Percentiles rank a stretch among this genome's conserved stretches.
Conservation (phyloP, 2,888 invertebrate species). For the Cerastis rubricosa region DNA sequence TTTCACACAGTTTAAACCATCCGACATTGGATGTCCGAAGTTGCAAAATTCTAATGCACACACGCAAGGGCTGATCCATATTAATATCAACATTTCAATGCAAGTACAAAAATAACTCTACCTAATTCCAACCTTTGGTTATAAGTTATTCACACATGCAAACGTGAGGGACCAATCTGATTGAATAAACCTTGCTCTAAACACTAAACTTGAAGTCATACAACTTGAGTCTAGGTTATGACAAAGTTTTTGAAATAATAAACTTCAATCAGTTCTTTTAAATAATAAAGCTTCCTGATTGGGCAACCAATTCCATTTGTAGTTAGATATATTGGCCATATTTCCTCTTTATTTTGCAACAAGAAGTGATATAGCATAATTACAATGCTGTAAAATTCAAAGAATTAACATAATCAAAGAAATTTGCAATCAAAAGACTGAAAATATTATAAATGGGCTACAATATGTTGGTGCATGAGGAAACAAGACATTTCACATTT, state of each 20-base stretch:
- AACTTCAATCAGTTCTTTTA: background rate
- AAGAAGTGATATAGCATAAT: conserved; percentile 9
- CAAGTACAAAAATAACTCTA: too few species aligned
- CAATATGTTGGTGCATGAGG: conserved; percentile 10
- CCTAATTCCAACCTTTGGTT: too few species aligned
- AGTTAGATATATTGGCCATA: background rate
- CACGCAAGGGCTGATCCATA: too few species aligned
- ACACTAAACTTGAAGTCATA: conserved; percentile 22
- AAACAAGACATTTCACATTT: conserved; percentile 3
- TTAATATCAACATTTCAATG: too few species aligned
- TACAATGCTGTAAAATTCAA: background rate
- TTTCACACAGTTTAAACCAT: too few species aligned
- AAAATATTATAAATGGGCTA: background rate
- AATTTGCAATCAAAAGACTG: background rate
- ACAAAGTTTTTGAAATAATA: conserved; percentile 2
- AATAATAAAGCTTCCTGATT: background rate
- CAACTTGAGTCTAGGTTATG: conserved; percentile 27
- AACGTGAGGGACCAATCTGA: conserved; percentile 9
- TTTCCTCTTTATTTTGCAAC: conserved; percentile 2
- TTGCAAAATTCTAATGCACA: too few species aligned
- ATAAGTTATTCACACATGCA: background rate
- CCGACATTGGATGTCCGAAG: too few species aligned
- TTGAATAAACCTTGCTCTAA: conserved; percentile 3
- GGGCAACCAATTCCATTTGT: background rate
- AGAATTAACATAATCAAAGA: background rate